Percentiles rank a stretch among this genome's conserved stretches.
Conservation (phyloP, 1,140 invertebrate genomes). For the Diorhabda sublineata region DNA sequence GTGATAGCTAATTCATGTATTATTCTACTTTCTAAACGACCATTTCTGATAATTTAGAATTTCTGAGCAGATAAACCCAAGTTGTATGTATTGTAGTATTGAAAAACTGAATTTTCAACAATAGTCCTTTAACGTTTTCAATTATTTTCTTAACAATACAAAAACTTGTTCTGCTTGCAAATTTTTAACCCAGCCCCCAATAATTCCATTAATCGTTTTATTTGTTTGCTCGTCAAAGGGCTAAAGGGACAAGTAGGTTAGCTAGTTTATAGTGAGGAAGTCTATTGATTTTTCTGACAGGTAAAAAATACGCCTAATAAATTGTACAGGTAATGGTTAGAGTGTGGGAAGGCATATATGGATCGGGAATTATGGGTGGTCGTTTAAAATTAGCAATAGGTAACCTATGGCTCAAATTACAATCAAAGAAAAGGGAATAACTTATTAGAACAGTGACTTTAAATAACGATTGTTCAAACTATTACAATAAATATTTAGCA, state of each 20-base stretch:
- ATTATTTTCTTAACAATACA: not conserved
- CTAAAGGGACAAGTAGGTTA: not conserved
- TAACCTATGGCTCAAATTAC: too few species aligned
- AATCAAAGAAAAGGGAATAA: too few species aligned
- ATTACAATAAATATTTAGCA: too few species aligned
- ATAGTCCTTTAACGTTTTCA: too few species aligned
- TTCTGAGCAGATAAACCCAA: too few species aligned
- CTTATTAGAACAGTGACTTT: too few species aligned
- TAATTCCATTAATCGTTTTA: not conserved
- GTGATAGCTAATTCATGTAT: too few species aligned
- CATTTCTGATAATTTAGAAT: too few species aligned
- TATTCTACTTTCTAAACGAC: too few species aligned
- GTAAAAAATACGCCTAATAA: conserved; percentile 3
- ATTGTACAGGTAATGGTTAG: not conserved
- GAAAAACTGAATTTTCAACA: too few species aligned
- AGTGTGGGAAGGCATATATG: conserved; percentile 2
- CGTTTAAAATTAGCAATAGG: not conserved
- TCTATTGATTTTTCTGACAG: not conserved
- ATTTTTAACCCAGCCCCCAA: not conserved
- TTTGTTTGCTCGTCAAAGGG: not conserved
- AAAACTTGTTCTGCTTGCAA: not conserved
- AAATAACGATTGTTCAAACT: too few species aligned
- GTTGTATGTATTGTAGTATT: too few species aligned
- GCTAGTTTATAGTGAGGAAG: not conserved
- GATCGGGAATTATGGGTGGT: conserved; percentile 1